Conservation (phyloP, 2,113 vertebrate genomes). For the Mus musculus region GRCm39 chr16:37904001-37904500, state of each 20-base stretch:
- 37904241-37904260: not conserved
- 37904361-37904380: too few relatives aligned
- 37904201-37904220: slow-evolving; percentile 14
- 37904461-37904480: not conserved
- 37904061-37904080: slow-evolving; percentile 23
- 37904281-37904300: too few relatives aligned
- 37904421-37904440: too few relatives aligned
- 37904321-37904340: too few relatives aligned
- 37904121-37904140: not conserved
- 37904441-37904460: not conserved
- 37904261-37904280: too few relatives aligned
- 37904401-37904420: too few relatives aligned
- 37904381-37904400: too few relatives aligned
- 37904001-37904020: not conserved
- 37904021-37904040: not conserved
- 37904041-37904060: not conserved
- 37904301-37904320: too few relatives aligned
- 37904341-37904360: too few relatives aligned
- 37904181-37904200: not conserved
- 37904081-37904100: slow-evolving; percentile 30
- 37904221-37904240: not conserved
- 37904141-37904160: not conserved
- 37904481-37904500: not conserved
- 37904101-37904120: slow-evolving; percentile 21
- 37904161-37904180: not conserved